Base-by-base conservation (phyloP, 2,888 invertebrate genomes). In the Sarcophaga subvicina region DNA sequence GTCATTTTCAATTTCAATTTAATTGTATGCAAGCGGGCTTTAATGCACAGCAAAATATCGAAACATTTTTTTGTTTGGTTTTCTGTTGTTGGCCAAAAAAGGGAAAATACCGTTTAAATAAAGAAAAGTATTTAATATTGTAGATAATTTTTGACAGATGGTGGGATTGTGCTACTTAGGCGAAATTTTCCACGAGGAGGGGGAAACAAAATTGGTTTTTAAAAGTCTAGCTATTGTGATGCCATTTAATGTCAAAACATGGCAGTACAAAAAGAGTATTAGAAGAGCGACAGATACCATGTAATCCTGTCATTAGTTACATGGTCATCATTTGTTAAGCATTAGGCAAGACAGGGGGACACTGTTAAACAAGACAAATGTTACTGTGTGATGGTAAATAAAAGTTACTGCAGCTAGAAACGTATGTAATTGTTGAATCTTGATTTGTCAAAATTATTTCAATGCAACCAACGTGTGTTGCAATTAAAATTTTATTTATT, bases 121-220 rank as follows among this genome's bases (percentile, higher is more conserved):
- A 84, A 84, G 79, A 75, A 84, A 84, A 77, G 64, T 77, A 83
- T 85, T 83, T 80, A 72, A 63, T 63, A 37, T 37, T 37, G 37
- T 37, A 77, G 76, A 84, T 79, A 79, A 63, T 73, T 80, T 86
- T 83, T 83, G 86, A 86, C 86, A 86, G 86, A 80, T 78, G 77
- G 83, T 86, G 86, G 86, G 83, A 86, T 83, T 75, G 80, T 72
- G 72, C 60, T 17, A 59, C 59, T 27, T 14, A 22, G 25, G 2
- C 0, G 66, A 59, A 69, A 17, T 10, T 8, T 37, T 37, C 2
- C 37, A 8, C 0, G 14, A 71, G 37, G 17, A 10, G 64, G 54
- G n/a, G 17, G 17, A 45, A 37, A 20, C 78, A 47, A 80, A 54
- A 54, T 54, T 54, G 12, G 12, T 4, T 14, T 54, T 54, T 54